phyloP scores from a whole-genome alignment of 2,113 vertebrate genomes.

The Camelus bactrianus region DNA sequence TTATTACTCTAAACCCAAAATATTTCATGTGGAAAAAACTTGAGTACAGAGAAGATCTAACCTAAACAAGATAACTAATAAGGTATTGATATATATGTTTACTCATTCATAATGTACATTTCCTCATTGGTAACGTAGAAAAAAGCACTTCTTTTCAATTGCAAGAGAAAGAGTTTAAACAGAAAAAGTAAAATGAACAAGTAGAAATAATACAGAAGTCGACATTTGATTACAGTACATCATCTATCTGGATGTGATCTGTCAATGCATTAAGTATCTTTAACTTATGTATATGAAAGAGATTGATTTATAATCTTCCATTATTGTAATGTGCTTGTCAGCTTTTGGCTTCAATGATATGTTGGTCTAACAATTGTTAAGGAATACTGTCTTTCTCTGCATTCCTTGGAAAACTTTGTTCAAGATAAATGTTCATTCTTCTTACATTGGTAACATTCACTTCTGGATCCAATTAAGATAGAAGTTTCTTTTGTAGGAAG shows the following conservation, averaged over 20 bases:
- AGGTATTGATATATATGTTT: too few relatives aligned
- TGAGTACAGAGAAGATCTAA: neutral
- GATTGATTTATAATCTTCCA: neutral
- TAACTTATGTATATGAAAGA: neutral
- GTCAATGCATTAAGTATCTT: neutral
- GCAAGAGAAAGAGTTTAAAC: neutral
- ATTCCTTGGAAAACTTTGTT: neutral
- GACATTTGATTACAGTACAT: neutral
- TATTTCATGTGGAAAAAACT: neutral
- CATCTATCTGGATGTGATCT: neutral
- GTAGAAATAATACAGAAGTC: neutral
- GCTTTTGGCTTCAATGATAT: neutral
- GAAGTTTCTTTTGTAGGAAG: neutral
- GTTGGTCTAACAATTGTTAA: neutral
- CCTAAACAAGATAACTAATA: neutral
- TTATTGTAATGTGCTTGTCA: neutral
- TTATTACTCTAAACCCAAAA: neutral
- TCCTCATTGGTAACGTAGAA: neutral
- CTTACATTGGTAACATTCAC: neutral
- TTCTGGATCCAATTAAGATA: neutral
- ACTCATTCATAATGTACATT: neutral
- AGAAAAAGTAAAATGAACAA: neutral
- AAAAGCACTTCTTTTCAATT: neutral
- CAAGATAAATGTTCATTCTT: neutral
- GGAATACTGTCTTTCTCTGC: neutral